Percentiles rank a stretch among this genome's conserved stretches.
Evolutionary conservation across 2,797 vertebrate genomes (phyloP).

Genomic region (Galaxias olidus): DNA sequence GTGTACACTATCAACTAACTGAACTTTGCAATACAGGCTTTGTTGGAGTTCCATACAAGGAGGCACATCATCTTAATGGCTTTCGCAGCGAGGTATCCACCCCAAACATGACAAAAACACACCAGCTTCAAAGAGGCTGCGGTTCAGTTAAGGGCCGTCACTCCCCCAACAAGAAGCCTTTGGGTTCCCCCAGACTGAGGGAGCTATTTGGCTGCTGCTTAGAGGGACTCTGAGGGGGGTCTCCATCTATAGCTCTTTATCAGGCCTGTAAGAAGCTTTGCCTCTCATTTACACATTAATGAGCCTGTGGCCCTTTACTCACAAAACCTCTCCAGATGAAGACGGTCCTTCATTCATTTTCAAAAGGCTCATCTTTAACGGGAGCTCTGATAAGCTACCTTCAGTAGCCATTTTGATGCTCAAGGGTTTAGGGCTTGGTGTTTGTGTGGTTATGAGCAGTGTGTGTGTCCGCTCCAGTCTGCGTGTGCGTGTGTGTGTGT

Average conservation of each 20-base stretch:
- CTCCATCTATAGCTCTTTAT: constrained; percentile 62
- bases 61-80: neutral
- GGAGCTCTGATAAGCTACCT: too few relatives aligned
- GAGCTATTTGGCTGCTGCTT: constrained; percentile 69
- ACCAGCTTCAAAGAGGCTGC: constrained; percentile 17
- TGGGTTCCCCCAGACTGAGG: constrained; percentile 53
- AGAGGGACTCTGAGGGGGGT: constrained; percentile 55
- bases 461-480: neutral
- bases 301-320: constrained; percentile 69
- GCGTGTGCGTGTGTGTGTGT: neutral
- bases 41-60: neutral
- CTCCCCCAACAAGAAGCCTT: constrained; percentile 59
- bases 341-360: constrained; percentile 39
- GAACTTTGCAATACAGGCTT: constrained; percentile 1
- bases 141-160: constrained; percentile 46
- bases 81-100: too few relatives aligned
- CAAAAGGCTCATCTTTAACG: constrained; percentile 25
- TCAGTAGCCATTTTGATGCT: constrained; percentile 6
- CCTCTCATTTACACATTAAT: constrained; percentile 74
- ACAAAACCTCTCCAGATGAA: constrained; percentile 53
- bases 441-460: constrained; percentile 6
- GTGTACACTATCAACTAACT: neutral
- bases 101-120: constrained; percentile 21
- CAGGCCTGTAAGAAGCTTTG: constrained; percentile 68
- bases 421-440: neutral